A percentile compares a stretch with the other conserved stretches of the same genome.
Conservation (phyloP, 2,113 vertebrate species). For the human (Homo sapiens) region DNA sequence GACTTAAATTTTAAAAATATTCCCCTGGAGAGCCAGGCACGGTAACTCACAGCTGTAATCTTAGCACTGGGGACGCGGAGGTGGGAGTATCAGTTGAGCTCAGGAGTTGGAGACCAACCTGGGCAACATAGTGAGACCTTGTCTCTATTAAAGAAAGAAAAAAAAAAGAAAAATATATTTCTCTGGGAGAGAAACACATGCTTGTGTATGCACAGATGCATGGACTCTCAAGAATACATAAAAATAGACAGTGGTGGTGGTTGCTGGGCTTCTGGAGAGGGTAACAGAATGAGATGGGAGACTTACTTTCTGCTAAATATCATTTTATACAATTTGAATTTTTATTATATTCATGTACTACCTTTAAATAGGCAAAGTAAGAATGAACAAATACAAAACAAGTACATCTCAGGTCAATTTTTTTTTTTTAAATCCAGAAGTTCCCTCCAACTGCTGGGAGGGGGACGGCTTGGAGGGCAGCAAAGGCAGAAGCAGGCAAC, state of each 20-base stretch:
- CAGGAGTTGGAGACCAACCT: too few relatives aligned
- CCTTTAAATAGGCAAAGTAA: neutral
- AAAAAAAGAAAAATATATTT: neutral
- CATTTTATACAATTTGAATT: conserved; percentile 26
- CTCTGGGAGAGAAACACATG: neutral
- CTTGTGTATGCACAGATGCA: neutral
- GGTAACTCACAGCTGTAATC: too few relatives aligned
- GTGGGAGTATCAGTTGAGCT: too few relatives aligned
- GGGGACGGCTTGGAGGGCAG: too few relatives aligned
- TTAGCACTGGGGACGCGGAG: too few relatives aligned
- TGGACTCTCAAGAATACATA: neutral
- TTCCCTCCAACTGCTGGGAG: neutral
- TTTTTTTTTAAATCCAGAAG: neutral
- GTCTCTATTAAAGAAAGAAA: too few relatives aligned
- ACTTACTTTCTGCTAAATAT: conserved; percentile 11
- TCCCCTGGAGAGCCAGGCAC: neutral
- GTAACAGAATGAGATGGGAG: conserved; percentile 13
- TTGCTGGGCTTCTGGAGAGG: neutral
- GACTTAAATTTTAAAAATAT: neutral
- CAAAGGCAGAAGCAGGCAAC: neutral
- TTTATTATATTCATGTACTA: conserved; percentile 41
- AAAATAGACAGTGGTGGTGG: neutral
- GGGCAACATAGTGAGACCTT: too few relatives aligned
- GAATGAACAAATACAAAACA: conserved; percentile 16
- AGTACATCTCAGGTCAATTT: neutral